These are phyloP conservation scores for Sander lucioperca DNA, from an alignment of 2,113 vertebrate species.

Conservation along the genomic window DNA sequence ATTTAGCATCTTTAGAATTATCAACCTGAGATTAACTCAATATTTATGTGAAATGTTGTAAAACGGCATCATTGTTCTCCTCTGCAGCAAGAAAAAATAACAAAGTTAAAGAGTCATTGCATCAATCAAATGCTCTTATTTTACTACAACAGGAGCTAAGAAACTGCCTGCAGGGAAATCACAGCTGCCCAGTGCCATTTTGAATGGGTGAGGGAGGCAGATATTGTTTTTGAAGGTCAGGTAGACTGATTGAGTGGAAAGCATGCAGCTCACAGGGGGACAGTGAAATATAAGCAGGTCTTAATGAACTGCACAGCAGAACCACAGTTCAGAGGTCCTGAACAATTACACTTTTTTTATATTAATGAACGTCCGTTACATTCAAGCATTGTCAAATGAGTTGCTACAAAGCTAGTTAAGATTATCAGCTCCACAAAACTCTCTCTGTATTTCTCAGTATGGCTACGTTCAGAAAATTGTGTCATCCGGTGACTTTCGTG, in stretches of 20 bases:
- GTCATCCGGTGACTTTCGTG: too few species aligned
- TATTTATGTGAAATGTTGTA: conserved; percentile 6
- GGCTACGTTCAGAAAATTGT: too few species aligned
- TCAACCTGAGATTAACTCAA: neutral
- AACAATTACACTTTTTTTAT: conserved; percentile 26
- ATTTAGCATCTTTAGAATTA: neutral
- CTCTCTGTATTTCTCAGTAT: too few species aligned
- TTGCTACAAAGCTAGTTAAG: too few species aligned
- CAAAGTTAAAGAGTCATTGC: neutral
- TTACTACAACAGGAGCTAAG: conserved; percentile 19
- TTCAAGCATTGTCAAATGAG: too few species aligned
- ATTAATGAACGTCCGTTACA: too few species aligned
- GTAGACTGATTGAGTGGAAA: conserved; percentile 15
- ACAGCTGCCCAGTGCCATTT: conserved; percentile 31
- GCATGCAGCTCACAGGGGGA: conserved; percentile 26
- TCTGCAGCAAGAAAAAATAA: neutral
- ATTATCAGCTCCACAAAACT: too few species aligned
- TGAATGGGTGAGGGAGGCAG: neutral
- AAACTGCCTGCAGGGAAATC: conserved; percentile 14
- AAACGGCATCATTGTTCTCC: neutral
- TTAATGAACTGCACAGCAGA: conserved; percentile 64
- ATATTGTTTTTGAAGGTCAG: conserved; percentile 60
- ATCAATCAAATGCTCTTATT: conserved; percentile 27
- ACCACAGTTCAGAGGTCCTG: conserved; percentile 59
- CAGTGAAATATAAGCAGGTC: conserved; percentile 56